These are phyloP conservation scores for Neotragus pygmaeus DNA, from an alignment of 2,113 vertebrate genomes.

Conservation along the genomic window DNA sequence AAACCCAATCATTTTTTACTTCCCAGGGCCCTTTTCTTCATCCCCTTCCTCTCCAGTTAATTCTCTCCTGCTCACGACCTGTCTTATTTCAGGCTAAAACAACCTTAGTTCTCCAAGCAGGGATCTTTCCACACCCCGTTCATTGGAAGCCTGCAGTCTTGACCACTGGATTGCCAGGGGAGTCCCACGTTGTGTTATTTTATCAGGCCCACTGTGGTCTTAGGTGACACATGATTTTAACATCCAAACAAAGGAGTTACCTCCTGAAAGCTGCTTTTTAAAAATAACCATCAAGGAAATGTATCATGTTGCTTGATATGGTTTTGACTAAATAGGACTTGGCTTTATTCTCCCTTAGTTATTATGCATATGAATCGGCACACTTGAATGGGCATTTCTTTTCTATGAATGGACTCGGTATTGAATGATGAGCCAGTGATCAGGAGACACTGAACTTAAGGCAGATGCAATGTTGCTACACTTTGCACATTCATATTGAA, in stretches of 20 bases:
- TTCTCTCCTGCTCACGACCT: background rate
- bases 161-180: background rate
- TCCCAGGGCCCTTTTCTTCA: background rate
- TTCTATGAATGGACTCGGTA: background rate
- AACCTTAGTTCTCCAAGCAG: background rate
- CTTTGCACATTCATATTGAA: background rate
- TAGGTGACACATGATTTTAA: background rate
- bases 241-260: background rate
- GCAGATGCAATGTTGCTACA: background rate
- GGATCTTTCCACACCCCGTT: background rate
- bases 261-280: background rate
- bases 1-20: background rate
- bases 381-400: background rate
- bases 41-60: background rate
- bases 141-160: background rate
- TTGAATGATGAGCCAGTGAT: background rate
- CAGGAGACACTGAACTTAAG: background rate
- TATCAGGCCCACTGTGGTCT: background rate
- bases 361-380: background rate
- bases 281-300: background rate
- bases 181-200: background rate
- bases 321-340: background rate
- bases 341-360: conserved; percentile 25
- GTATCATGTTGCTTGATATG: background rate
- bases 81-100: background rate